These are phyloP conservation scores for Meghimatium bilineatum DNA, from an alignment of 2,888 invertebrate species.

Conservation along the genomic window DNA sequence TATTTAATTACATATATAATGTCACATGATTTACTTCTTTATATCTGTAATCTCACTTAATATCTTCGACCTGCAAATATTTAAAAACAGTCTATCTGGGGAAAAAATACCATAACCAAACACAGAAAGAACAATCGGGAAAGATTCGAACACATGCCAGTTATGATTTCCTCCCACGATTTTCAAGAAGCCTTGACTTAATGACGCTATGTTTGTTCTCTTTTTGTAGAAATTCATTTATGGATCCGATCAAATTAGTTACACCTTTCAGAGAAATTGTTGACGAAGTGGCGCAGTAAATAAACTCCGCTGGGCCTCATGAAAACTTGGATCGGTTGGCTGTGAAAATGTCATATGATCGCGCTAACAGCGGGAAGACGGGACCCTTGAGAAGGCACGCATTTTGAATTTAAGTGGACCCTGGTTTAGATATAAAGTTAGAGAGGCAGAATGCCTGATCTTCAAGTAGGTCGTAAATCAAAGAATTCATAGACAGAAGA, in stretches of 20 bases:
- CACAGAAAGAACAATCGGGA: no score
- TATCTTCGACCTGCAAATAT: no score
- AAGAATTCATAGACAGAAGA: constrained; percentile 20
- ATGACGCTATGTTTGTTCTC: background rate
- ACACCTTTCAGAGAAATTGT: no score
- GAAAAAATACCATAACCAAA: no score
- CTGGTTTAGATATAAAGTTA: background rate
- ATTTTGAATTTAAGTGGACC: background rate
- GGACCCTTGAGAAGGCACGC: background rate
- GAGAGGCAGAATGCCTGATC: background rate
- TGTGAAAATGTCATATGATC: constrained; percentile 12
- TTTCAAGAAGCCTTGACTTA: background rate
- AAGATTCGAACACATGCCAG: background rate
- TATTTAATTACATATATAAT: no score
- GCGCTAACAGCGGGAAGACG: no score
- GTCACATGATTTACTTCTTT: no score
- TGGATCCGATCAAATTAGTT: background rate
- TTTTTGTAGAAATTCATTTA: background rate
- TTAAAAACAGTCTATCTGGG: no score
- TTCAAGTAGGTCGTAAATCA: background rate
- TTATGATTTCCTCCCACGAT: background rate
- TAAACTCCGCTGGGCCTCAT: no score
- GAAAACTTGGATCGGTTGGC: background rate
- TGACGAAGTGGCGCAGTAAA: background rate
- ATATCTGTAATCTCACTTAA: no score